These are phyloP conservation scores for Oplegnathus fasciatus DNA, from an alignment of 2,113 vertebrate species.

Conservation along the genomic window DNA sequence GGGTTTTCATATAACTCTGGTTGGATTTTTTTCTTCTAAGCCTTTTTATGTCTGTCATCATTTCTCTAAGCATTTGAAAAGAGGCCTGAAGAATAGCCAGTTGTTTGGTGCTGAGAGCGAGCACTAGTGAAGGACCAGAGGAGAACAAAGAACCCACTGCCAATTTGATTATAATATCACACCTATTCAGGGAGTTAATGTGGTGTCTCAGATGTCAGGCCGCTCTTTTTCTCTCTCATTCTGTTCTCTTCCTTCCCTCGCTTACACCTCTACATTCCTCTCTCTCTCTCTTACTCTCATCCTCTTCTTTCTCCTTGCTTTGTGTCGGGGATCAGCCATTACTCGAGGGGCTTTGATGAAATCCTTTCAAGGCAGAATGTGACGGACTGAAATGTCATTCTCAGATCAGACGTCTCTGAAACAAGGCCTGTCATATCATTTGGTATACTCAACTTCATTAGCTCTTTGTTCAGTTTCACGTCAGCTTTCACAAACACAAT, in stretches of 20 bases:
- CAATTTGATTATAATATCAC: conserved; percentile 79
- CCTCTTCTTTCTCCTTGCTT: conserved; percentile 42
- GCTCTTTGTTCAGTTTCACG: conserved; percentile 44
- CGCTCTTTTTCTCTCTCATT: conserved; percentile 22
- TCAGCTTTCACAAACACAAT: conserved; percentile 36
- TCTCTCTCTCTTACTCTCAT: conserved; percentile 10
- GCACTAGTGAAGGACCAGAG: conserved; percentile 49
- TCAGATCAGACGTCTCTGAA: conserved; percentile 56
- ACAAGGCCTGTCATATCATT: conserved; percentile 48
- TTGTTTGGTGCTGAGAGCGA: conserved; percentile 44
- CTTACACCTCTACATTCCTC: conserved; percentile 16
- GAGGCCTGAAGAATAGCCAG: conserved; percentile 61
- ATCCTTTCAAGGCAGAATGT: conserved; percentile 66
- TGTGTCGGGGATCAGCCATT: conserved; percentile 50
- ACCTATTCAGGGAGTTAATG: conserved; percentile 74
- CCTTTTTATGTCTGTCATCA: conserved; percentile 69
- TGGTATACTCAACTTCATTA: conserved; percentile 53
- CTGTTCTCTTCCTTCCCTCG: conserved; percentile 25
- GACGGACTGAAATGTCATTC: conserved; percentile 64
- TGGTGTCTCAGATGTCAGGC: conserved; percentile 55
- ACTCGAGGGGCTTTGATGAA: conserved; percentile 63
- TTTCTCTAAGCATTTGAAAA: conserved; percentile 72
- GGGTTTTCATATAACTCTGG: conserved; percentile 45
- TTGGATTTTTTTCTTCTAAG: conserved; percentile 24
- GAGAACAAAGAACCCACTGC: conserved; percentile 72